phyloP scores from a whole-genome alignment of 1,140 invertebrate species.

The Micrasema longulum region DNA sequence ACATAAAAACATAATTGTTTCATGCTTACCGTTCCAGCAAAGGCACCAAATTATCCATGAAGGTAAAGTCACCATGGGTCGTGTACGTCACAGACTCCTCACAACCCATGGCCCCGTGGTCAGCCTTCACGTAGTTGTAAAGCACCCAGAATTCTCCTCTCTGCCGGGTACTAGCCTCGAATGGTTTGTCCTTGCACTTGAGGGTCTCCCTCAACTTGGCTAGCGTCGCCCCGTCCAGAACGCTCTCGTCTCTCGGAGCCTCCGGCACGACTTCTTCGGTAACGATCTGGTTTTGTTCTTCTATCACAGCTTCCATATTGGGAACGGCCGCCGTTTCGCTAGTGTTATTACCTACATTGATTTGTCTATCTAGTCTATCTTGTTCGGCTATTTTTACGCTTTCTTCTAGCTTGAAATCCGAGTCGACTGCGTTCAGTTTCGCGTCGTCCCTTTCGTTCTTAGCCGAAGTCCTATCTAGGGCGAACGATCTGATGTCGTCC shows the following conservation, averaged over 20 bases:
- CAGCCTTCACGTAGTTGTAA: slow-evolving; percentile 84
- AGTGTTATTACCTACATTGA: slow-evolving; percentile 58
- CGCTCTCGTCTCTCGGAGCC: slow-evolving; percentile 59
- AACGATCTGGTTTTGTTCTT: slow-evolving; percentile 40
- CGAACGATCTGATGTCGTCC: slow-evolving; percentile 55
- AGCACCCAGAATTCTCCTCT: slow-evolving; percentile 91
- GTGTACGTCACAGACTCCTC: slow-evolving; percentile 92
- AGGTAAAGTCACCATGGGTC: slow-evolving; percentile 91
- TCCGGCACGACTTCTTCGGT: slow-evolving; percentile 54
- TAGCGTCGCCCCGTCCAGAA: slow-evolving; percentile 59
- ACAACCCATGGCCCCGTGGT: slow-evolving; percentile 73
- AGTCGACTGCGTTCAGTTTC: neutral
- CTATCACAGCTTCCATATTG: slow-evolving; percentile 55
- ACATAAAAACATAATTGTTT: too few relatives aligned
- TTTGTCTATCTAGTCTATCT: slow-evolving; percentile 56
- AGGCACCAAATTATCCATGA: slow-evolving; percentile 89
- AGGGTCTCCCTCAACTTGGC: slow-evolving; percentile 61
- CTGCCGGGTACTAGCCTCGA: slow-evolving; percentile 75
- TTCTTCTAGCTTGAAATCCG: slow-evolving; percentile 20
- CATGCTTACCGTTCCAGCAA: slow-evolving; percentile 77
- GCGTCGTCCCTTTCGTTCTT: slow-evolving; percentile 4
- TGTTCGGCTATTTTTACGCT: slow-evolving; percentile 47
- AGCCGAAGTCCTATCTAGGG: slow-evolving; percentile 55
- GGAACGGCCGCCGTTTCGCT: slow-evolving; percentile 55
- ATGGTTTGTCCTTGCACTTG: slow-evolving; percentile 75